A percentile compares a stretch with the other conserved stretches of the same genome.
These are phyloP conservation scores for Eugnorisma glareosa DNA, from an alignment of 2,888 invertebrate species.

Conservation along the genomic window DNA sequence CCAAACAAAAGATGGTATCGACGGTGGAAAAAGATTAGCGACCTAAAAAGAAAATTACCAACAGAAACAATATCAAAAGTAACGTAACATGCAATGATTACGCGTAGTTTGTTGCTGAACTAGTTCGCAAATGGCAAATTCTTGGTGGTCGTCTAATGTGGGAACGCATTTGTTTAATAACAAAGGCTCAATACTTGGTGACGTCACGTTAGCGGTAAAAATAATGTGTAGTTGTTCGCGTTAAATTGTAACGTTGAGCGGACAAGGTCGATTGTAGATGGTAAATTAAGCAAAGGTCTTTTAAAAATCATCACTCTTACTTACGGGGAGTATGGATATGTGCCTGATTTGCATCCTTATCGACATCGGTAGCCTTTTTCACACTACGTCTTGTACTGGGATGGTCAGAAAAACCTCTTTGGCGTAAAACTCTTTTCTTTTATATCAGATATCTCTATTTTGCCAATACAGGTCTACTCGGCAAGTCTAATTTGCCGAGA, in stretches of 20 bases:
- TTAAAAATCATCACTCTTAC: conserved; percentile 13
- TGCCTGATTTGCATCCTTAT: background rate
- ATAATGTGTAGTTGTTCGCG: conserved; percentile 46
- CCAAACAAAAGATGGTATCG: conserved; percentile 39
- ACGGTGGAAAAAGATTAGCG: conserved; percentile 26
- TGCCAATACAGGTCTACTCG: background rate
- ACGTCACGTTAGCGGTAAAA: conserved; percentile 73
- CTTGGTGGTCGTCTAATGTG: conserved; percentile 67
- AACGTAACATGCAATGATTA: conserved; percentile 28
- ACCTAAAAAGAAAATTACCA: conserved; percentile 30
- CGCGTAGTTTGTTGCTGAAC: conserved; percentile 35
- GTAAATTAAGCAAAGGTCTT: conserved; percentile 26
- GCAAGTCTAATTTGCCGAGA: background rate
- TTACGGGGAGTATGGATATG: background rate
- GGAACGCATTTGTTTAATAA: conserved; percentile 74
- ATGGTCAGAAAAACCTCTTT: background rate
- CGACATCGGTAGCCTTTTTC: background rate
- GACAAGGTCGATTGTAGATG: conserved; percentile 47
- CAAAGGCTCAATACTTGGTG: conserved; percentile 71
- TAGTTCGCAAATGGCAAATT: conserved; percentile 62
- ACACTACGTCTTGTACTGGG: background rate
- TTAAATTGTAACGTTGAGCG: conserved; percentile 47
- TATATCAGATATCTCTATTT: background rate
- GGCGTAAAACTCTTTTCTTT: background rate
- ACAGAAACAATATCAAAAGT: conserved; percentile 23